Conservation (phyloP, 1,140 invertebrate species). For the Drosophila lacertosa region DNA sequence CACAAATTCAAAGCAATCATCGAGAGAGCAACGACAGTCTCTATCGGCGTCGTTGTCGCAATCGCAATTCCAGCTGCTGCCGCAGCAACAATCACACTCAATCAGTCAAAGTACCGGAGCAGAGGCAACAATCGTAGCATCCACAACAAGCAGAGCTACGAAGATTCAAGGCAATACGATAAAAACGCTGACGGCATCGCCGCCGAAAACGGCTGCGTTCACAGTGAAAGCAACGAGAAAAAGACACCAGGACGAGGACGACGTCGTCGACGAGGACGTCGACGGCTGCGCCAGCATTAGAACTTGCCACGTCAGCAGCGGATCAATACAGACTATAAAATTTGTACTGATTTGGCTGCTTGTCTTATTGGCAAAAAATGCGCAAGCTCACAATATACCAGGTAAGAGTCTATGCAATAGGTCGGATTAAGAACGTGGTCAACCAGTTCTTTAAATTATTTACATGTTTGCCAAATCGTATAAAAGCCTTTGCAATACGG, state of each 20-base stretch:
- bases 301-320: constrained; percentile 35
- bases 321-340: constrained; percentile 49
- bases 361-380: constrained; percentile 61
- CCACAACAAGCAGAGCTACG: constrained; percentile 33
- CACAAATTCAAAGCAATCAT: constrained; percentile 34
- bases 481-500: constrained; percentile 11
- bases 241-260: constrained; percentile 33
- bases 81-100: constrained; percentile 42
- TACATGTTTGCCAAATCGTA: constrained; percentile 36
- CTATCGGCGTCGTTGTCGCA: no score
- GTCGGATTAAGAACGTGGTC: neutral
- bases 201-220: constrained; percentile 60
- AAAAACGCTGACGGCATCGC: constrained; percentile 39
- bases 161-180: constrained; percentile 43
- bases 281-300: constrained; percentile 23
- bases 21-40: constrained; percentile 40
- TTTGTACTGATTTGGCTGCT: constrained; percentile 60
- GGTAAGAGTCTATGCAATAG: constrained; percentile 40
- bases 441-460: constrained; percentile 19
- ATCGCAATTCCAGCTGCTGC: no score
- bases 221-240: constrained; percentile 71
- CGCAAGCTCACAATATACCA: constrained; percentile 74
- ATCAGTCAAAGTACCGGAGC: constrained; percentile 46
- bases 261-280: constrained; percentile 48
- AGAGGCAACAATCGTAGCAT: constrained; percentile 34